phyloP scores from a whole-genome alignment of 2,113 vertebrate species.

The Ameiurus melas region DNA sequence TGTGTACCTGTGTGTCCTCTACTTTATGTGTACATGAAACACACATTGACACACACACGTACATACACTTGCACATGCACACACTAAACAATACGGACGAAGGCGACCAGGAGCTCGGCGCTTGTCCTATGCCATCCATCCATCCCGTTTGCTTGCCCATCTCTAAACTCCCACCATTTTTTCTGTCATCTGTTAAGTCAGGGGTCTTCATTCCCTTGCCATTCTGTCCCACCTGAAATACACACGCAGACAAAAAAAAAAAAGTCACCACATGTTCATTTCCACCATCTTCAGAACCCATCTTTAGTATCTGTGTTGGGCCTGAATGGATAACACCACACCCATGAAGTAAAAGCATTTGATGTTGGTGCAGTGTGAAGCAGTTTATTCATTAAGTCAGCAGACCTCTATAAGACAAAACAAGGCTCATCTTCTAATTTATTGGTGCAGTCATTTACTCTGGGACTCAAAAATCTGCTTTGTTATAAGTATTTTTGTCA shows the following conservation, averaged over 20 bases:
- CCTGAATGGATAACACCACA: constrained; percentile 30
- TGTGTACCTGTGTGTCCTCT: constrained; percentile 53
- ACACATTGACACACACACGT: constrained; percentile 47
- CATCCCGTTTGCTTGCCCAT: constrained; percentile 32
- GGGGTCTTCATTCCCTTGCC: not conserved
- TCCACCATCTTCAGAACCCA: not conserved
- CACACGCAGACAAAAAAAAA: constrained; percentile 12
- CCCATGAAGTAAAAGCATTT: constrained; percentile 37
- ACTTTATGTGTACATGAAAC: constrained; percentile 44
- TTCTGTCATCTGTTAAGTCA: not conserved
- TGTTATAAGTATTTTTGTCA: not conserved
- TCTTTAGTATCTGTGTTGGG: constrained; percentile 25
- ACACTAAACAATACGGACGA: constrained; percentile 33
- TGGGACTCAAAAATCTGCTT: not conserved
- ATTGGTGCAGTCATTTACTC: not conserved
- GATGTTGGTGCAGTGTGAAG: constrained; percentile 36
- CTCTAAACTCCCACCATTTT: constrained; percentile 25
- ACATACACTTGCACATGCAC: constrained; percentile 35
- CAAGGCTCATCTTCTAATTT: not conserved
- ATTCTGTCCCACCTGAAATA: constrained; percentile 26
- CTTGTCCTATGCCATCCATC: constrained; percentile 9
- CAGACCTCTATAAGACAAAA: constrained; percentile 14
- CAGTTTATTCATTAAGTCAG: constrained; percentile 31
- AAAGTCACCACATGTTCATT: not conserved
- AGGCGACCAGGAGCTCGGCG: not conserved